Base-by-base conservation (phyloP, 1,140 invertebrate species). In the Diplogasteroides magnus region DNA sequence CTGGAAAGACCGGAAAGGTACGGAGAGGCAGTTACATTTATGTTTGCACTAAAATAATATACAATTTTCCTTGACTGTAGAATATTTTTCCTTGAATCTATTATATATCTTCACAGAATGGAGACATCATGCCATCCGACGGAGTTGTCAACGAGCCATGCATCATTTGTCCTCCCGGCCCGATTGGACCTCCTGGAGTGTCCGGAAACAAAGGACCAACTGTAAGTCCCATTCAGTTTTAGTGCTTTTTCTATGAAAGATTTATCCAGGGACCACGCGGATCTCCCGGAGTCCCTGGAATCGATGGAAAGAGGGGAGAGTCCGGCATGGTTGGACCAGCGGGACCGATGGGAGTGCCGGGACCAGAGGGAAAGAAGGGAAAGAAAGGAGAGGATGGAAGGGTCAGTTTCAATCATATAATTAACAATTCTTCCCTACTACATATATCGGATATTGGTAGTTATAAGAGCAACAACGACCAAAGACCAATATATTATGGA, bases 131-230 rank as follows among this genome's bases (percentile, higher is more conserved):
- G 19, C 55, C 67, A 28, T 71, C 64, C 19, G 73, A 75, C 55
- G 71, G 74, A 56, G 61, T 69, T 56, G 69, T 61, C 57, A 48
- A 48, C 59, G 73, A 76, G 61, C 74, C 73, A 48, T 76, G 74
- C 55, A 37, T 76, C 57, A 76, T 75, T 73, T 76, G 74, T 69
- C 74, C 73, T 48, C 74, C 74, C 63, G 74, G 74, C 70, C 31
- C 74, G 2, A 31, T 67, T 61, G 74, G 74, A 65, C 58, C 67
- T 48, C 28, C 61, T 26, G 74, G 74, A 69, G 57, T 61, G 31
- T 32, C 66, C 27, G 74, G 74, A 73, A 37, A 72, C 72, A 74
- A 74, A 60, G 74, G 74, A 69, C 74, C 74, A 48, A 48, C 37
- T 11, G 6, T 48, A 48, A 48, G 19, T 48, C 37, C 6, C 37